phyloP scores from a whole-genome alignment of 2,888 invertebrate genomes.

The Dynastes maya region DNA sequence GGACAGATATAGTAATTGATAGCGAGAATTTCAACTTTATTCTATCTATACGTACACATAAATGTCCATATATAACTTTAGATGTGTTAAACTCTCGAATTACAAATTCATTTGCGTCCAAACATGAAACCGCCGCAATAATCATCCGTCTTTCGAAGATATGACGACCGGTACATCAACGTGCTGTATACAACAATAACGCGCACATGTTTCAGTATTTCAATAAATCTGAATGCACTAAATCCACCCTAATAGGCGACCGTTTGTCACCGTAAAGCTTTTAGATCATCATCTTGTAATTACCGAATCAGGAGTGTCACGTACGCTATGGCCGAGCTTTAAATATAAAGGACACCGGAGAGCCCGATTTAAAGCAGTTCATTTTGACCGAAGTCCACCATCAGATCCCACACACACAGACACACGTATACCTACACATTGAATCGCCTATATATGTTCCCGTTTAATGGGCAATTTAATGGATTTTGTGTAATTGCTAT shows the following conservation, averaged over 20 bases:
- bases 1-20: neutral
- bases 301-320: constrained; percentile 39
- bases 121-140: neutral
- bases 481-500: constrained; percentile 42
- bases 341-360: constrained; percentile 40
- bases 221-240: constrained; percentile 40
- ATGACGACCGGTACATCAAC: constrained; percentile 15
- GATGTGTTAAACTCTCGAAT: neutral
- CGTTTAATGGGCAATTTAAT: constrained; percentile 40
- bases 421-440: neutral
- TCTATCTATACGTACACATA: neutral
- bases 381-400: constrained; percentile 27
- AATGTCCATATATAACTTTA: neutral
- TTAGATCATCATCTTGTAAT: constrained; percentile 45
- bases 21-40: neutral
- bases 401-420: constrained; percentile 6
- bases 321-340: constrained; percentile 22
- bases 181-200: constrained; percentile 4
- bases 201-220: constrained; percentile 22
- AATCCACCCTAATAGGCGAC: constrained; percentile 31
- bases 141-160: constrained; percentile 26
- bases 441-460: constrained; percentile 5
- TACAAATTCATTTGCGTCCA: neutral
- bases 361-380: constrained; percentile 31
- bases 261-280: constrained; percentile 40